Evolutionary conservation across 2,797 vertebrate genomes (phyloP).

Genomic region (Rhadinocentrus ornatus): DNA sequence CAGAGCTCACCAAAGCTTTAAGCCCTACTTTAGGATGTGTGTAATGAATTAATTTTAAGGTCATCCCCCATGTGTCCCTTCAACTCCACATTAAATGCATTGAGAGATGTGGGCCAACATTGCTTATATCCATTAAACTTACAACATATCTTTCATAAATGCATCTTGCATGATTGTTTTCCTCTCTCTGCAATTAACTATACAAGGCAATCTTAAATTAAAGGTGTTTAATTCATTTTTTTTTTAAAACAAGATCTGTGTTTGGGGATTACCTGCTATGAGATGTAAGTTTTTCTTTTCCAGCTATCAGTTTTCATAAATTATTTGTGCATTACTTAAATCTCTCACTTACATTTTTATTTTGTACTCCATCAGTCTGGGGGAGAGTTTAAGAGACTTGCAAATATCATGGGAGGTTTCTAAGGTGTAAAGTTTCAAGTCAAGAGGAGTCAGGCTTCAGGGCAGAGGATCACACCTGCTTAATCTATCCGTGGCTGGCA

Average conservation of each 20-base stretch:
- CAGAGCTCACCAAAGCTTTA: slow-evolving; percentile 6
- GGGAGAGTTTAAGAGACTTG: slow-evolving; percentile 12
- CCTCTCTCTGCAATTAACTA: slow-evolving; percentile 25
- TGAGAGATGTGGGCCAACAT: slow-evolving; percentile 27
- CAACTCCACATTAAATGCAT: slow-evolving; percentile 8
- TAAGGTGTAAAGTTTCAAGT: slow-evolving; percentile 44
- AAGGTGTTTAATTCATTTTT: slow-evolving; percentile 56
- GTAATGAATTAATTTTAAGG: slow-evolving; percentile 40
- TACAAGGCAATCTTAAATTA: slow-evolving; percentile 58
- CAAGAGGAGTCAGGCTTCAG: slow-evolving; percentile 33
- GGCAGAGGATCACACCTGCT: slow-evolving; percentile 40
- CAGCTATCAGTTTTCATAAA: slow-evolving; percentile 39
- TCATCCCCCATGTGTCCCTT: slow-evolving; percentile 22
- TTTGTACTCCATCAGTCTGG: slow-evolving; percentile 20
- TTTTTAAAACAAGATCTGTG: slow-evolving; percentile 36
- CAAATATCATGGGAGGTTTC: slow-evolving; percentile 8
- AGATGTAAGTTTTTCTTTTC: slow-evolving; percentile 12
- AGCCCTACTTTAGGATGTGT: slow-evolving; percentile 9
- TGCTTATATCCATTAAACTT: slow-evolving; percentile 4
- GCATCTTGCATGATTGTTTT: slow-evolving; percentile 10
- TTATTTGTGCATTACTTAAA: slow-evolving; percentile 57
- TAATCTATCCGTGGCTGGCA: slow-evolving; percentile 65
- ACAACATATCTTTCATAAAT: slow-evolving; percentile 4
- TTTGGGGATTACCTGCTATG: slow-evolving; percentile 24
- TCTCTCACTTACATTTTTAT: slow-evolving; percentile 28